Evolutionary conservation across 2,113 vertebrate genomes (phyloP), one percentile per base, ranked within the genome.

Genomic region (Otolemur garnettii): DNA sequence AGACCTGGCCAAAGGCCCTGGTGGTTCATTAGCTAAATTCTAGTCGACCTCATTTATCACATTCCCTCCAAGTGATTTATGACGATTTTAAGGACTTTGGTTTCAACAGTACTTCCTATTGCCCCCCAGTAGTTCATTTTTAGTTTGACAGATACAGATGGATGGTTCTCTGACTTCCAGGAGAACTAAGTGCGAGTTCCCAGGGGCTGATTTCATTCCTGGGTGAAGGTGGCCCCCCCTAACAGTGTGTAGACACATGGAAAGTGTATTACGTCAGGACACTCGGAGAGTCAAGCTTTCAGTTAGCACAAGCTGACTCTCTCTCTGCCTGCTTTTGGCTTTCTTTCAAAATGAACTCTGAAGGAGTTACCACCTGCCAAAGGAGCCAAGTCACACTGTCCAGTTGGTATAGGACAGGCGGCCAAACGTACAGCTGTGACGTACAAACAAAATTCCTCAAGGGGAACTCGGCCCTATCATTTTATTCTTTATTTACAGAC

Each of bases 51-150:
- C 93, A 87, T 96, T 87, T 78, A 87, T 97, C 95, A 94, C 45
- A 60, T 53, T 72, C 80, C 66, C 33, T 87, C 86, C 57, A 18
- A 18, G 60, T 94, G 93, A 97, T 92, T 72, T 94, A 96, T 97
- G 69, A 91, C 95, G 94, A 90, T 95, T 96, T 95, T 90, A 96
- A 97, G 86, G 91, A 66, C 87, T 89, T 93, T 96, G 89, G 94
- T 96, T 97, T 95, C 91, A 96, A 87, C 89, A 81, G 57, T 96
- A 84, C 94, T 90, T 96, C 97, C 86, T 84, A 85, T 68, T 93
- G 68, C 82, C 88, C 94, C 86, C 83, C 83, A 62, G 22, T 84
- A 93, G 95, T 85, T 97, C 90, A 88, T 78, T 93, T 93, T 80
- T 62, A 57, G 64, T 80, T 80, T 97, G 94, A 96, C 79, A 78